These are phyloP conservation scores for Oxytorus armatus DNA, from an alignment of 2,888 invertebrate species.

Conservation along the genomic window DNA sequence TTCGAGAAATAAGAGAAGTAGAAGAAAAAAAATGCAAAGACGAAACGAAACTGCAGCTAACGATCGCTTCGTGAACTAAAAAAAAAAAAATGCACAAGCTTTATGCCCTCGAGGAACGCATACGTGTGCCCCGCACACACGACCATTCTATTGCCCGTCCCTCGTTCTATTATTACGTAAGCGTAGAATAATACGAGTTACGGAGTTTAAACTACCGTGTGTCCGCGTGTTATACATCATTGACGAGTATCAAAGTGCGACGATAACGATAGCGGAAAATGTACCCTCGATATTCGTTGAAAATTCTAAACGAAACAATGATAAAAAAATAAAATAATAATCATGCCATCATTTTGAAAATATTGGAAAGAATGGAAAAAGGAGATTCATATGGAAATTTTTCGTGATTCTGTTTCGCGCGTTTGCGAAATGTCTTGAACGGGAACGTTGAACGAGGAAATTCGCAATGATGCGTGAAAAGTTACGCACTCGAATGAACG, in stretches of 20 bases:
- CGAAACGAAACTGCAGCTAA: neutral
- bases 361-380: neutral
- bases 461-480: constrained; percentile 2
- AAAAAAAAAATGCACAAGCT: constrained; percentile 16
- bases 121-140: neutral
- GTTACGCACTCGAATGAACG: neutral
- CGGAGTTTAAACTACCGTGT: neutral
- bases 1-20: neutral
- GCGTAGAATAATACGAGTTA: constrained; percentile 3
- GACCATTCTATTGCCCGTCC: constrained; percentile 10
- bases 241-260: constrained; percentile 2
- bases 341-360: neutral
- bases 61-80: constrained; percentile 42
- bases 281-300: neutral
- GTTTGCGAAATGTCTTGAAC: neutral
- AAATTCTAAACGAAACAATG: neutral
- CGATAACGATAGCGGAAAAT: constrained; percentile 3
- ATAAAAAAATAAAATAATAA: too few species aligned
- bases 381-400: too few species aligned
- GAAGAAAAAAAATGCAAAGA: neutral
- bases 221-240: constrained; percentile 4
- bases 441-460: neutral
- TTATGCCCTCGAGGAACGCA: constrained; percentile 15
- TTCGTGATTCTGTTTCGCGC: neutral
- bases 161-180: constrained; percentile 34